Conservation (phyloP, 2,888 invertebrate species). For the Microdon myrmicae region DNA sequence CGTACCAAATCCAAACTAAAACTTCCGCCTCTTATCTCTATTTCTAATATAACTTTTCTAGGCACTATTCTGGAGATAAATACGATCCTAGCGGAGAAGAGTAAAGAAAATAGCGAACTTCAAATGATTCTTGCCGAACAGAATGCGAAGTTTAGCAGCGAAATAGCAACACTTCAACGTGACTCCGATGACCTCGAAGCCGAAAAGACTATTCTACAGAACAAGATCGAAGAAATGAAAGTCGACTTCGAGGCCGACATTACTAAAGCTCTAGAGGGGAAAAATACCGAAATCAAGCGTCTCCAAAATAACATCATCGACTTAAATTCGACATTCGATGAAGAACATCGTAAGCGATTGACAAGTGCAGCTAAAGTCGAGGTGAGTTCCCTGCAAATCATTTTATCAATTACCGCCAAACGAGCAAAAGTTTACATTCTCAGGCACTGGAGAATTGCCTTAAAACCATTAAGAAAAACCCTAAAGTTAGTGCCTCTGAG, state of each 20-base stretch:
- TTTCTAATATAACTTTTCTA: conserved; percentile 38
- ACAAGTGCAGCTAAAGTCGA: conserved; percentile 64
- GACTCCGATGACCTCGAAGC: conserved; percentile 69
- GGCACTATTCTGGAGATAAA: conserved; percentile 69
- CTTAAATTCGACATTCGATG: conserved; percentile 58
- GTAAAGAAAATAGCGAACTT: conserved; percentile 70
- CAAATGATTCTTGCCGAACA: conserved; percentile 64
- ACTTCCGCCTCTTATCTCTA: background rate
- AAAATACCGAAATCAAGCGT: conserved; percentile 62
- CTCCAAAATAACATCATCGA: conserved; percentile 62
- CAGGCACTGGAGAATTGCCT: conserved; percentile 68
- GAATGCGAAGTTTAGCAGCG: conserved; percentile 68
- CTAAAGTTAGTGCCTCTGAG: conserved; percentile 67
- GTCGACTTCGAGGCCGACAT: conserved; percentile 63
- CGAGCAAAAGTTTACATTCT: background rate
- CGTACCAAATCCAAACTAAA: background rate
- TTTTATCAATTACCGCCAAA: background rate
- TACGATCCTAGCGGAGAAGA: conserved; percentile 68
- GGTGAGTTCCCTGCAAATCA: conserved; percentile 48
- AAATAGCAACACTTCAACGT: conserved; percentile 71
- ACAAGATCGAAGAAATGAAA: conserved; percentile 62
- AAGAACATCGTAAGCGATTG: conserved; percentile 60
- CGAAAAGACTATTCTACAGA: conserved; percentile 63
- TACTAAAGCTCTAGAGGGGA: conserved; percentile 60
- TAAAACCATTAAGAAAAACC: conserved; percentile 65